Percentiles rank a stretch among this genome's conserved stretches.
Conservation (phyloP, 2,888 invertebrate genomes). For the Harpalus rufipes region DNA sequence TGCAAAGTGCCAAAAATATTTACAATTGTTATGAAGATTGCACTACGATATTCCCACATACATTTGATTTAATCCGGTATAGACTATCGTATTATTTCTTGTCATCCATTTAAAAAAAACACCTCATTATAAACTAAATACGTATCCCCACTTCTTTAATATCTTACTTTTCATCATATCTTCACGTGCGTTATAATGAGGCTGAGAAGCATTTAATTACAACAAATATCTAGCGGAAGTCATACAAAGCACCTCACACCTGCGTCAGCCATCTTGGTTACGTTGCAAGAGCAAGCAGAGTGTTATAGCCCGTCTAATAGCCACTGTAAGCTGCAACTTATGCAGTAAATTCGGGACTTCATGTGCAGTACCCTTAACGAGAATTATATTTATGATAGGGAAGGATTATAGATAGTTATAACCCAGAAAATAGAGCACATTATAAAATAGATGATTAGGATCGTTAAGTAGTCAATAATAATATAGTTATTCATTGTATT, state of each 20-base stretch:
- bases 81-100: too few relatives aligned
- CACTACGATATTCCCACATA: too few relatives aligned
- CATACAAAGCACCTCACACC: neutral
- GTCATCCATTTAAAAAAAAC: neutral
- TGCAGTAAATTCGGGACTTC: constrained; percentile 1
- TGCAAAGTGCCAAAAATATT: too few relatives aligned
- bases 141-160: neutral
- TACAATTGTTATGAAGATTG: too few relatives aligned
- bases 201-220: constrained; percentile 1
- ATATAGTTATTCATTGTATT: too few relatives aligned
- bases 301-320: neutral
- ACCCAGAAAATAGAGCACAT: neutral
- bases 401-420: neutral
- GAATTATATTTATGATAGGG: neutral
- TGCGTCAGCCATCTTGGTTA: neutral
- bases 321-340: neutral
- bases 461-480: too few relatives aligned
- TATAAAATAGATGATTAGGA: neutral
- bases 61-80: too few relatives aligned
- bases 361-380: neutral
- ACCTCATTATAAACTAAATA: neutral
- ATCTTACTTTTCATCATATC: neutral
- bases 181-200: constrained; percentile 5
- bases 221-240: constrained; percentile 1
- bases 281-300: neutral